These are phyloP conservation scores for Apomyelois bistriatella DNA, from an alignment of 2,888 invertebrate species.

Conservation along the genomic window DNA sequence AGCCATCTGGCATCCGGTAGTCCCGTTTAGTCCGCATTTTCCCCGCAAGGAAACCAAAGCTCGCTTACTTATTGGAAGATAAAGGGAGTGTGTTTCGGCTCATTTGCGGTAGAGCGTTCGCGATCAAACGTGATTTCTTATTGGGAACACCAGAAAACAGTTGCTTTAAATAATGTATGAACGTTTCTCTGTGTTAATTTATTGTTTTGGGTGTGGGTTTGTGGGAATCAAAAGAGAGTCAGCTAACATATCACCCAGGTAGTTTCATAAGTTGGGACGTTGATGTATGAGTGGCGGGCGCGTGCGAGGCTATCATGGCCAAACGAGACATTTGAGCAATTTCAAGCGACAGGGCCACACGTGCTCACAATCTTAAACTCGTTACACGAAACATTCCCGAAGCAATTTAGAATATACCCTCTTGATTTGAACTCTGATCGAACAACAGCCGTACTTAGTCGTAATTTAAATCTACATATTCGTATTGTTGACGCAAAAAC, in stretches of 20 bases:
- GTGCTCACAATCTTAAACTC: conserved; percentile 70
- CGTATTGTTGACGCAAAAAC: conserved; percentile 30
- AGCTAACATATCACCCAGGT: conserved; percentile 57
- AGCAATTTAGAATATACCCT: conserved; percentile 66
- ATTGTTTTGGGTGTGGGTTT: not conserved
- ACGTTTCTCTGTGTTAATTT: conserved; percentile 7
- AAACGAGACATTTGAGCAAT: conserved; percentile 56
- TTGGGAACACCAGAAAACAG: conserved; percentile 55
- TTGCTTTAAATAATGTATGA: conserved; percentile 43
- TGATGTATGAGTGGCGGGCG: conserved; percentile 57
- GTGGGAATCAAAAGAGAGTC: conserved; percentile 26
- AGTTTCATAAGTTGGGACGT: conserved; percentile 62
- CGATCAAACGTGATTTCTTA: conserved; percentile 72
- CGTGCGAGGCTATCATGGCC: conserved; percentile 32
- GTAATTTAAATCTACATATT: conserved; percentile 40
- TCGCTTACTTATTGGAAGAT: conserved; percentile 71
- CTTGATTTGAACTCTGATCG: conserved; percentile 45
- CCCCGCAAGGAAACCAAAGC: conserved; percentile 53
- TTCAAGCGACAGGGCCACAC: conserved; percentile 51
- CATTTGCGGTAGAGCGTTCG: conserved; percentile 64
- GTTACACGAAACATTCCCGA: conserved; percentile 56
- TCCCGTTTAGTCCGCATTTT: conserved; percentile 51
- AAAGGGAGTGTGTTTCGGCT: conserved; percentile 73
- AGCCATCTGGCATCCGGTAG: conserved; percentile 63
- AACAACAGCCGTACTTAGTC: conserved; percentile 40